Percentiles rank a stretch among this genome's conserved stretches.
Conservation (phyloP, 2,113 vertebrate genomes). For the Ceratotherium simum region DNA sequence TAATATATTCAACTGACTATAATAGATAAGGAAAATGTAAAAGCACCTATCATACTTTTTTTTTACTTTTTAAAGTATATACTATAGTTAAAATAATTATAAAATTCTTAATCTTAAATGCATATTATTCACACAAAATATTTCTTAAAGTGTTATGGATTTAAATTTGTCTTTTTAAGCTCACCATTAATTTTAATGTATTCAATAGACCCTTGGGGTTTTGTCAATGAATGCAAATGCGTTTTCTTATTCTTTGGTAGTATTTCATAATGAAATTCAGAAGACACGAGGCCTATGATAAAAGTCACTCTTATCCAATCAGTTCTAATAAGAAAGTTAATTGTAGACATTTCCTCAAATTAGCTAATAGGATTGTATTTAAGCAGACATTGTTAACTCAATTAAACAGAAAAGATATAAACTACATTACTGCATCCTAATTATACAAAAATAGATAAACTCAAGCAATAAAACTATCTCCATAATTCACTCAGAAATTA, state of each 20-base stretch:
- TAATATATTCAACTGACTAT: background rate
- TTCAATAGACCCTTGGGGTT: background rate
- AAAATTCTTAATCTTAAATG: background rate
- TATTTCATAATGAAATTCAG: constrained; percentile 61
- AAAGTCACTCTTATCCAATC: constrained; percentile 56
- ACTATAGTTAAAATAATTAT: background rate
- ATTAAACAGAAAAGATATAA: constrained; percentile 83
- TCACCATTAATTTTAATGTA: constrained; percentile 33
- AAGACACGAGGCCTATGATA: constrained; percentile 8
- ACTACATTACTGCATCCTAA: constrained; percentile 84
- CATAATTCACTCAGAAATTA: constrained; percentile 85
- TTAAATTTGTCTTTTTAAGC: constrained; percentile 47
- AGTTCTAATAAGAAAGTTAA: constrained; percentile 69
- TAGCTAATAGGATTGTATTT: constrained; percentile 68
- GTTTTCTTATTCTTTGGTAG: constrained; percentile 44
- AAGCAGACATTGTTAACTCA: constrained; percentile 81
- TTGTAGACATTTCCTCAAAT: constrained; percentile 68
- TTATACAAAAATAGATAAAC: constrained; percentile 82
- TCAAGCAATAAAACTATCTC: constrained; percentile 81
- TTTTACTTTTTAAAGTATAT: background rate
- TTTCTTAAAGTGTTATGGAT: constrained; percentile 10
- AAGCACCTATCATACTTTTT: background rate
- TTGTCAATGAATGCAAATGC: background rate
- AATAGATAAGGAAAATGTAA: background rate
- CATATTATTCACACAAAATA: background rate